Evolutionary conservation across 2,888 invertebrate species (phyloP).

Genomic region (Melanostoma scalare): DNA sequence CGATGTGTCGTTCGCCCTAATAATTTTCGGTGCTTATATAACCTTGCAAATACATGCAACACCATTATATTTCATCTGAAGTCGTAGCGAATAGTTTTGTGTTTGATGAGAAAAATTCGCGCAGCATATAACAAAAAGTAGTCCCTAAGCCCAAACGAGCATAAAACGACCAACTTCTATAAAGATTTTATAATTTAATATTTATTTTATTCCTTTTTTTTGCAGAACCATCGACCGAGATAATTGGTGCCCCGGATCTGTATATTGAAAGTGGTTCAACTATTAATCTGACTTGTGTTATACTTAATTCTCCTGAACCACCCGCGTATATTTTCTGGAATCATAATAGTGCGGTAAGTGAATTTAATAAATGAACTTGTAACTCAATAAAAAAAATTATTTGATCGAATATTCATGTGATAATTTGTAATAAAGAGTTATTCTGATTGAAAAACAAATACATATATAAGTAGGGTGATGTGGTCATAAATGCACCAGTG

Average conservation of each 20-base stretch:
- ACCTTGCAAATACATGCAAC: conserved; percentile 23
- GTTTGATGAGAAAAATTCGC: neutral
- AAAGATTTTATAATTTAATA: neutral
- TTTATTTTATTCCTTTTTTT: conserved; percentile 50
- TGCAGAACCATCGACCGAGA: conserved; percentile 95
- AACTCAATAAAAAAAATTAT: neutral
- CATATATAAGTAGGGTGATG: too few species aligned
- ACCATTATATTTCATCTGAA: conserved; percentile 20
- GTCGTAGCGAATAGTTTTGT: neutral
- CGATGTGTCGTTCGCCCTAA: neutral
- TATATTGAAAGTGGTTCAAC: conserved; percentile 97
- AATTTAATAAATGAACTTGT: neutral
- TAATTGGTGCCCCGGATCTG: conserved; percentile 94
- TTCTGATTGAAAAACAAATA: too few species aligned
- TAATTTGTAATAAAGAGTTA: too few species aligned
- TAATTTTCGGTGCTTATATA: conserved; percentile 2
- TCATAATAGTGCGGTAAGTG: conserved; percentile 94
- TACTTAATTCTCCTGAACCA: conserved; percentile 94
- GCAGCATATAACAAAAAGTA: too few species aligned
- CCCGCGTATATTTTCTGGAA: conserved; percentile 97
- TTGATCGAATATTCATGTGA: too few species aligned
- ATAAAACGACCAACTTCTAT: neutral
- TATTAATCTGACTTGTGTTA: conserved; percentile 96
- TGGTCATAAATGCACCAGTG: too few species aligned
- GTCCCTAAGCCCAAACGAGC: too few species aligned